Conservation (phyloP, 1,140 invertebrate species). For the roundworm (Caenorhabditis elegans) region WBcel235 BX284604.4:1933501-1934000, state of each 20-base stretch:
- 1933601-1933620: too few species aligned
- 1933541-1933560: too few species aligned
- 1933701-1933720: constrained; percentile 97
- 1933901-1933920: constrained; percentile 67
- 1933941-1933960: constrained; percentile 63
- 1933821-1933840: constrained; percentile 86
- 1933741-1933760: constrained; percentile 99
- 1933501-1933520: too few species aligned
- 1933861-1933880: constrained; percentile 90
- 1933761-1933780: constrained; percentile 96
- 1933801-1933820: constrained; percentile 93
- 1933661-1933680: too few species aligned
- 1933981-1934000: constrained; percentile 36
- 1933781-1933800: constrained; percentile 81
- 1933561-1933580: too few species aligned
- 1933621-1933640: too few species aligned
- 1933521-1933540: too few species aligned
- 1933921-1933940: constrained; percentile 56
- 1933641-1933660: too few species aligned
- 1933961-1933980: constrained; percentile 53
- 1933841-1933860: constrained; percentile 92
- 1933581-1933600: too few species aligned
- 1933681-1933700: constrained; percentile 78
- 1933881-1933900: constrained; percentile 96
- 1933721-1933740: constrained; percentile 95